Evolutionary conservation across 2,113 vertebrate species (phyloP).

Genomic region (Anarhynchus alexandrinus): DNA sequence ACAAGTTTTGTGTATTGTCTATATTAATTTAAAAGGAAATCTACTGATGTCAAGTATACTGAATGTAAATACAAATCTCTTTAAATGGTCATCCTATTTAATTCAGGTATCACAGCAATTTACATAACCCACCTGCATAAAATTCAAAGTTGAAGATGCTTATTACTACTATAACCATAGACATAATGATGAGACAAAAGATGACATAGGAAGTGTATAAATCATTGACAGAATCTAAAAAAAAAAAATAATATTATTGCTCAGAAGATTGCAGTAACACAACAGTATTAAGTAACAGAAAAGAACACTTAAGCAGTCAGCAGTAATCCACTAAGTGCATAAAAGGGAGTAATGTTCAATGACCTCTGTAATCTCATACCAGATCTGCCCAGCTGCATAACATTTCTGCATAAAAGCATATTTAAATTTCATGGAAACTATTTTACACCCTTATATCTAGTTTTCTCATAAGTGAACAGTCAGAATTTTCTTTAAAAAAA

Average conservation of each 20-base stretch:
- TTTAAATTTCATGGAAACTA: background rate
- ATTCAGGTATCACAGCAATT: background rate
- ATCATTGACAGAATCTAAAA: conserved; percentile 81
- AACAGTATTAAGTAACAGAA: background rate
- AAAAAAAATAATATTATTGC: background rate
- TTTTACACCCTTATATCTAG: background rate
- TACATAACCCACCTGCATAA: conserved; percentile 83
- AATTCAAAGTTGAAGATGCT: conserved; percentile 88
- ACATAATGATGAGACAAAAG: conserved; percentile 85
- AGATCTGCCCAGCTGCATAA: background rate
- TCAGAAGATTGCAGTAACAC: background rate
- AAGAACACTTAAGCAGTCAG: background rate
- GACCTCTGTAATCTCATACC: too few species aligned
- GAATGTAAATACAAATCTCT: background rate
- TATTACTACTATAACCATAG: conserved; percentile 79
- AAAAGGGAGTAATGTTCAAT: background rate
- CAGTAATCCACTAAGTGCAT: background rate
- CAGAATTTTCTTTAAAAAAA: background rate
- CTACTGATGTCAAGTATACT: accelerated
- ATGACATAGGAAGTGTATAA: conserved; percentile 77
- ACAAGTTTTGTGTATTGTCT: background rate
- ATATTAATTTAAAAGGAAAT: background rate
- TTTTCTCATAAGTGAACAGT: background rate
- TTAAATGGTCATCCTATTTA: background rate
- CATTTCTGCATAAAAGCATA: background rate